Conservation (phyloP, 2,113 vertebrate genomes). For the Fregetta grallaria region DNA sequence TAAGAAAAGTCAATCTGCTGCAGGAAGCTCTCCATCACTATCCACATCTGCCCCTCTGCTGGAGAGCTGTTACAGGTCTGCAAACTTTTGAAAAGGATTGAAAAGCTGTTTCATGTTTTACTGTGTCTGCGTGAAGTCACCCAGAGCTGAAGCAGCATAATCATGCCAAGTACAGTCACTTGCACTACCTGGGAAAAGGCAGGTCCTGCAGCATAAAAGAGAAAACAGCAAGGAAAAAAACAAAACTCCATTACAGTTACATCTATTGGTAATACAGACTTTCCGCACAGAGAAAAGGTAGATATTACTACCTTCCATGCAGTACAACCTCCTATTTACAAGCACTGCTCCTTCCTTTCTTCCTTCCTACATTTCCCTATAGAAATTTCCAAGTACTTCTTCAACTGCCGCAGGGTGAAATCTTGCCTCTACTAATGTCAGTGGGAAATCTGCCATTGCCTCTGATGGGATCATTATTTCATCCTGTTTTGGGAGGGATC, state of each 20-base stretch:
- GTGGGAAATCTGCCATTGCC: not conserved
- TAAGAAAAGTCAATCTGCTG: not conserved
- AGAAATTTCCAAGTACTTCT: not conserved
- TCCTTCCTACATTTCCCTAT: not conserved
- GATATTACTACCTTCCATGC: not conserved
- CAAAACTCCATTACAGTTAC: not conserved
- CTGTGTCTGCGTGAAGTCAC: not conserved
- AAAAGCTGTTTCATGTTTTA: not conserved
- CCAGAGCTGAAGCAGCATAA: not conserved
- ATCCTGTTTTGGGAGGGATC: not conserved
- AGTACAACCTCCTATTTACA: not conserved
- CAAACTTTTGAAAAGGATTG: not conserved
- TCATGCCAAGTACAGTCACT: not conserved
- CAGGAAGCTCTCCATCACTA: not conserved
- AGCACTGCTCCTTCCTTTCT: not conserved
- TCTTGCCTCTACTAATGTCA: not conserved
- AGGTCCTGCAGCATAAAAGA: not conserved
- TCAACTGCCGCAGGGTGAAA: not conserved
- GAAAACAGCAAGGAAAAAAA: not conserved
- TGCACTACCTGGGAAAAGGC: not conserved
- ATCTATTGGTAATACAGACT: not conserved
- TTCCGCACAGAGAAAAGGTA: not conserved
- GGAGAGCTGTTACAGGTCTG: not conserved
- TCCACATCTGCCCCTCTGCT: not conserved
- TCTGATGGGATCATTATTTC: not conserved